Evolutionary conservation across 1,140 invertebrate species (phyloP).

Genomic region (silkworm (Bombyx mori)): DNA sequence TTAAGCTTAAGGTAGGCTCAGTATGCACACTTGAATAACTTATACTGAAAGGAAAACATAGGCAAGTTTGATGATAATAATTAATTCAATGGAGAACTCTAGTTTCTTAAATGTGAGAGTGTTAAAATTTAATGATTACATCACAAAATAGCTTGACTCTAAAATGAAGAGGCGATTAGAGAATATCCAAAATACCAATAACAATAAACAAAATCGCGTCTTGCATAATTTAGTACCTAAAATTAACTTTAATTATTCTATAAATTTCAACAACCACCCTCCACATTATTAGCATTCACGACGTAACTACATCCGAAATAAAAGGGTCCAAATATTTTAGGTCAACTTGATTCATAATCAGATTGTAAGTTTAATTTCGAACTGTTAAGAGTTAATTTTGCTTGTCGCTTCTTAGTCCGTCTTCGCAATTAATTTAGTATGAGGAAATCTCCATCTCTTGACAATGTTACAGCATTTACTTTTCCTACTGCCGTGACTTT

Average conservation of each 20-base stretch:
- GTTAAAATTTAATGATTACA: too few relatives aligned
- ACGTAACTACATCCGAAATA: constrained; percentile 53
- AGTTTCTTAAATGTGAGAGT: too few relatives aligned
- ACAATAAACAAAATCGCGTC: constrained; percentile 30
- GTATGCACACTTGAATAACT: too few relatives aligned
- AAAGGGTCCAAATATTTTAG: constrained; percentile 64
- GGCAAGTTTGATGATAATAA: too few relatives aligned
- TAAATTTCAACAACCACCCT: constrained; percentile 58
- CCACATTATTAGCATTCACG: constrained; percentile 65
- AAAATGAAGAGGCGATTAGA: too few relatives aligned
- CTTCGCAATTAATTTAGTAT: constrained; percentile 61
- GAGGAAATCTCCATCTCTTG: constrained; percentile 60
- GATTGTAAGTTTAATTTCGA: constrained; percentile 57
- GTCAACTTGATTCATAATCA: constrained; percentile 52
- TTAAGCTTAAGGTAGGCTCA: too few relatives aligned
- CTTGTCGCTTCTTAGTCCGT: constrained; percentile 28
- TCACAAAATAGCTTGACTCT: too few relatives aligned
- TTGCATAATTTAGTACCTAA: constrained; percentile 47
- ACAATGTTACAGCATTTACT: constrained; percentile 48
- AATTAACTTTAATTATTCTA: constrained; percentile 67
- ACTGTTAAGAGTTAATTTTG: constrained; percentile 52
- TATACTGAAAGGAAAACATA: too few relatives aligned
- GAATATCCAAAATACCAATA: constrained; percentile 6
- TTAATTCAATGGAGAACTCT: too few relatives aligned
- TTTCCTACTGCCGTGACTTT: constrained; percentile 31